Conservation (phyloP, 2,113 vertebrate genomes). For the Dendropsophus ebraccatus region DNA sequence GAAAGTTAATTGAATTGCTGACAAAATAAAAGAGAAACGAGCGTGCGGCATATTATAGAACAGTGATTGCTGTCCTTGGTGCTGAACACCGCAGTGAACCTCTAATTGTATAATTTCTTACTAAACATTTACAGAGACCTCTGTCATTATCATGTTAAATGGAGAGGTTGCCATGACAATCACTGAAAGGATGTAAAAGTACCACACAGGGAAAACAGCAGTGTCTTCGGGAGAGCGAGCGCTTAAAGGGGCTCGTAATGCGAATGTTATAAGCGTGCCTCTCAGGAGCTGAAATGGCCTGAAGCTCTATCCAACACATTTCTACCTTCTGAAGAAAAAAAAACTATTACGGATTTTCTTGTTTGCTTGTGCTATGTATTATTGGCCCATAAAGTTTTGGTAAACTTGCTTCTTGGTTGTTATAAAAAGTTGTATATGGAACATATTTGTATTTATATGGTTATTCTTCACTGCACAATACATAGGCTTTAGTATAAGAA, state of each 20-base stretch:
- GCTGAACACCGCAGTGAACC: not conserved
- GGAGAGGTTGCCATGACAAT: conserved; percentile 39
- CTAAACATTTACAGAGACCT: conserved; percentile 41
- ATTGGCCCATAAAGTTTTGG: not conserved
- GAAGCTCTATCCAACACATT: not conserved
- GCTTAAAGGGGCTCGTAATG: not conserved
- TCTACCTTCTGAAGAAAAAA: not conserved
- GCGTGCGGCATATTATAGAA: not conserved
- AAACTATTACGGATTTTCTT: not conserved
- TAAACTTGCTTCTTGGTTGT: not conserved
- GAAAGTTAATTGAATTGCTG: not conserved
- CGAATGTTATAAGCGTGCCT: not conserved
- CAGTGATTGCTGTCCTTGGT: conserved; percentile 29
- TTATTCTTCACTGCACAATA: too few species aligned
- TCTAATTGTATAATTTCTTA: conserved; percentile 35
- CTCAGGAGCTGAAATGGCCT: not conserved
- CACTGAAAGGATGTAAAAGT: conserved; percentile 7
- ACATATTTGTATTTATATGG: too few species aligned
- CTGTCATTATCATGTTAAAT: conserved; percentile 43
- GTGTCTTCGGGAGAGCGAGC: conserved; percentile 26
- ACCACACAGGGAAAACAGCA: conserved; percentile 14
- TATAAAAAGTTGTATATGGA: too few species aligned
- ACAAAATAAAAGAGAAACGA: not conserved
- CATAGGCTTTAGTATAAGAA: too few species aligned
- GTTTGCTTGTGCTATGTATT: not conserved